phyloP scores from a whole-genome alignment of 1,140 invertebrate species.

The Papilio machaon region DNA sequence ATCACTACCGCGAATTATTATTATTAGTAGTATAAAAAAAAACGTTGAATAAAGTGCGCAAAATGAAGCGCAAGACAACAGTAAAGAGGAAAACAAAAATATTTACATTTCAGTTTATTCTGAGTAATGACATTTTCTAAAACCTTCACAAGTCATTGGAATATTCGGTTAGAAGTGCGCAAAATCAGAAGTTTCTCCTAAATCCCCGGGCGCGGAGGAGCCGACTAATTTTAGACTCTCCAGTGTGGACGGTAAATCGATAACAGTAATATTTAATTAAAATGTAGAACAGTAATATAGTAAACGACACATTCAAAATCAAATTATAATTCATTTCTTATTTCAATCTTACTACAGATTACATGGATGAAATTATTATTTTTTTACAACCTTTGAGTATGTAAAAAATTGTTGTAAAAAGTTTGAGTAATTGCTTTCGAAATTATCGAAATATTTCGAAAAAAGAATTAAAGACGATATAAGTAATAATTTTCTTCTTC shows the following conservation, averaged over 20 bases:
- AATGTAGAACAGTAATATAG: neutral
- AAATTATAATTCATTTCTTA: neutral
- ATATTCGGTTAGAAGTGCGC: neutral
- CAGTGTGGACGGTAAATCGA: constrained; percentile 2
- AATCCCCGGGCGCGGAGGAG: neutral
- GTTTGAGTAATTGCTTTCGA: no score
- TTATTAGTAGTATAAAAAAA: no score
- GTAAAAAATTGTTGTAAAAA: no score
- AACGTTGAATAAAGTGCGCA: neutral
- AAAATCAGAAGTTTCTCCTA: neutral
- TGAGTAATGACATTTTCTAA: neutral
- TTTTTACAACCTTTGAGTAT: no score
- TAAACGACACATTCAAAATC: neutral
- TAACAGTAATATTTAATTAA: neutral
- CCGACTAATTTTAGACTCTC: neutral
- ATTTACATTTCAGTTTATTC: neutral
- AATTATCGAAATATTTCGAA: no score
- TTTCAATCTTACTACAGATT: neutral
- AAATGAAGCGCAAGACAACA: no score
- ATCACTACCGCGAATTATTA: neutral
- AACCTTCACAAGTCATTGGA: neutral
- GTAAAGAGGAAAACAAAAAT: neutral
- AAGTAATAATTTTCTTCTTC: no score
- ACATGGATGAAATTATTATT: neutral
- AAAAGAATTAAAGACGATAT: no score